Evolutionary conservation across 2,113 vertebrate species (phyloP), one percentile per base, ranked within the genome.

Genomic region (Myrmecophaga tridactyla): DNA sequence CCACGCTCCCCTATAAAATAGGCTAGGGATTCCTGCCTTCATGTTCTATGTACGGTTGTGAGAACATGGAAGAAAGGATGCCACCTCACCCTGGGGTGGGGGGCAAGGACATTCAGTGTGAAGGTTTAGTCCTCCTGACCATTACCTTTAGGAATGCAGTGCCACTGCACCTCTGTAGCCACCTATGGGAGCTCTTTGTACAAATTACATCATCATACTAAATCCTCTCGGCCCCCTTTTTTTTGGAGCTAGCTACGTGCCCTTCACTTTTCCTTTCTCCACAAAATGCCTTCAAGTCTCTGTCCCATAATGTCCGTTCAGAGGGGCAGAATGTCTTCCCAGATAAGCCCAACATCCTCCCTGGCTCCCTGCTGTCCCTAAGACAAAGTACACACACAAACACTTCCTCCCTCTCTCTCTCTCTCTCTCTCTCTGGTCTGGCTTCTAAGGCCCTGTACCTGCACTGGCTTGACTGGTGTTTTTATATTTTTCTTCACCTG

Each of bases 201-300:
- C 10, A 65, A 60, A 63, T 77, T 10, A 11, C 15, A 4, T 70
- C 48, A 51, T 11, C 65, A 39, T 82, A 75, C 53, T 48, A 31
- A 86, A 70, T 23, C 23, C 48, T 67, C 48, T 77, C 21, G 48
- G 53, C 39, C 21, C 14, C 56, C 63, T 12, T 73, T 46, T 46
- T 63, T 90, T 78, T n/a, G 48, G 53, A 89, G 86, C 53, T 29
- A 73, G 84, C 25, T 39, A 70, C 69, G 69, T 85, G 65, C 23
- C 63, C 51, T 94, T 89, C 43, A 70, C 18, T 77, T 56, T 73
- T 86, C 48, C 85, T 65, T 76, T 95, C 65, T 93, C 77, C 17
- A 46, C 70, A 48, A 76, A 63, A 86, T 86, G 73, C 73, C 73
- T 78, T 72, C 75, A 93, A 86, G 70, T 51, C 70, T 94, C 63